phyloP scores from a whole-genome alignment of 2,888 invertebrate species.

The Ethmia dodecea region DNA sequence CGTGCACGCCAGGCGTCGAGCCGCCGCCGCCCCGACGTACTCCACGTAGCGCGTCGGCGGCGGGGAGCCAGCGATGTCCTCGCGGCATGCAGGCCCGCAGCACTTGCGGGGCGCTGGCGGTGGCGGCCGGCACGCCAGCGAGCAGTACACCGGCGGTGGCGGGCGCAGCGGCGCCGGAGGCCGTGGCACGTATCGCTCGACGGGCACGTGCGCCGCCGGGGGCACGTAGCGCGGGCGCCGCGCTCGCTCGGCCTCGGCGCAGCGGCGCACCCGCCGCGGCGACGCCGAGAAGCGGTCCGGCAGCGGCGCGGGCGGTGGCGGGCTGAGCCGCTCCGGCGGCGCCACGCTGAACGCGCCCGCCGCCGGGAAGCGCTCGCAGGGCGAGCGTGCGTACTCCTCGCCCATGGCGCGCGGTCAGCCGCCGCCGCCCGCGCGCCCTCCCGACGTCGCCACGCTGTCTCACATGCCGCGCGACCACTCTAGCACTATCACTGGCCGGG shows the following conservation, averaged over 20 bases:
- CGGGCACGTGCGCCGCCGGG: conserved; percentile 83
- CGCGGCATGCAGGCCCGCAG: conserved; percentile 66
- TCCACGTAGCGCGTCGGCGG: conserved; percentile 77
- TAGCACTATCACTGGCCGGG: conserved; percentile 57
- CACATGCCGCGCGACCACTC: conserved; percentile 66
- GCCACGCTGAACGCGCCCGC: conserved; percentile 79
- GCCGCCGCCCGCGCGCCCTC: conserved; percentile 71
- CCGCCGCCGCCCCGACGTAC: conserved; percentile 81
- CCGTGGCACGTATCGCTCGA: conserved; percentile 84
- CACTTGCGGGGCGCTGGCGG: conserved; percentile 60
- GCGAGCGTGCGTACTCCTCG: conserved; percentile 74
- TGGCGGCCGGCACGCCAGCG: conserved; percentile 65
- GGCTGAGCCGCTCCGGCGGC: conserved; percentile 80
- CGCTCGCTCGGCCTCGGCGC: conserved; percentile 82
- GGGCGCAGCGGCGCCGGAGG: conserved; percentile 68
- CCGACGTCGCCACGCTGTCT: conserved; percentile 52
- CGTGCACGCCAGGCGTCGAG: conserved; percentile 75
- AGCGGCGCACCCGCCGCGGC: conserved; percentile 79
- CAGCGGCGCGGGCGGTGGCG: conserved; percentile 81
- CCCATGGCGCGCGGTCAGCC: conserved; percentile 73
- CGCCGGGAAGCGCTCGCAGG: conserved; percentile 75
- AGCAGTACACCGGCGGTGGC: conserved; percentile 76
- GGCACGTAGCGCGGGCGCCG: conserved; percentile 80
- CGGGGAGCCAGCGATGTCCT: conserved; percentile 59
- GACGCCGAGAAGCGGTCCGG: conserved; percentile 75